Base-by-base conservation (phyloP, 1,140 invertebrate species). In the Papilio glaucus region DNA sequence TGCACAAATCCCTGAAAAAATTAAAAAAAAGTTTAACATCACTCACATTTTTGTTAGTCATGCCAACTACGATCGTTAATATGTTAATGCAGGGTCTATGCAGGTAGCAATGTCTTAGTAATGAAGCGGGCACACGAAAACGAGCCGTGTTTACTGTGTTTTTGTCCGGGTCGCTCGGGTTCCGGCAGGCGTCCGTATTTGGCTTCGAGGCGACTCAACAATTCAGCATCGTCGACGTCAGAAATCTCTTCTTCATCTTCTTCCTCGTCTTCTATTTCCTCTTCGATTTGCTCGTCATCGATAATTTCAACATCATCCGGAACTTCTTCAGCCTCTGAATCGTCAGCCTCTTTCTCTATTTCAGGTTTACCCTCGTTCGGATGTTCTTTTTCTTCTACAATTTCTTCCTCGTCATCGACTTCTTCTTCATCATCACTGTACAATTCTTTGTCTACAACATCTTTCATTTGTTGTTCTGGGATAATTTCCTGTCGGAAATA, bases 121-220 rank as follows among this genome's bases (percentile, higher is more conserved):
- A 75, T 57, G 77, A 84, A 85, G 80, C 84, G 76, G 75, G 75
- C 79, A 85, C 84, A 89, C 78, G 75, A 49, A 72, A 77, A 79
- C 76, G 42, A 77, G 68, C 77, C 90, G 67, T 93, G 87, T 83
- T 95, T 94, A 85, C 92, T 93, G 60, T 92, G 87, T 82, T 88
- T 92, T 38, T 89, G 87, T 76, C 86, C 83, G n/a, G 93, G 93
- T 70, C 94, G 93, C 42, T 94, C 93, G 0, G 90, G 88, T 62
- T 94, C 91, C 29, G 94, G 93, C 62, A 96, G 88, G 76, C 95
- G 95, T 57, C 96, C 96, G 85, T 96, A 96, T 93, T 95, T 96
- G 18, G 94, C 95, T 87, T 96, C 95, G 45, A 96, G 84, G 81
- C 95, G 94, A 78, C 93, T 95, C 78, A 96, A 93, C 33, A 96